Evolutionary conservation across 2,888 invertebrate genomes (phyloP), one percentile per base, ranked within the genome.

Genomic region (Heliconius hortense): DNA sequence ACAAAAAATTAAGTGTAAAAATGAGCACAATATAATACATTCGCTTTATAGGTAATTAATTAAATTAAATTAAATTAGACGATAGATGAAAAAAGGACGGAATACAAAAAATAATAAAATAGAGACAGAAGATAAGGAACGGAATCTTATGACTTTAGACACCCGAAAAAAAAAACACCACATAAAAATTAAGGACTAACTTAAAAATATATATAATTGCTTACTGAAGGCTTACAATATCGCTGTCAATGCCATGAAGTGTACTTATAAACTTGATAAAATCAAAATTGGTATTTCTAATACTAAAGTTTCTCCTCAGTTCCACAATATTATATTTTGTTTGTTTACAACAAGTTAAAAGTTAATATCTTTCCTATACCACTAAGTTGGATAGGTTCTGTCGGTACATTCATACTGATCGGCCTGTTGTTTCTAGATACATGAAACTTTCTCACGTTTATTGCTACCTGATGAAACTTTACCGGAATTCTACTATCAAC

Each of bases 371-470:
- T 4, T 66, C 15, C 66, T 43, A 18, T 24, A 15, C 8, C 31
- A n/a, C 69, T 4, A 56, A 69, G 69, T 69, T 69, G 24, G 69
- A 56, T 69, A 69, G 35, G n/a, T 69, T 56, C 35, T 69, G 56
- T 69, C 69, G 31, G 35, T 69, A 69, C 68, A 53, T 53, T 69
- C 53, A 53, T 31, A 69, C 68, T 31, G 31, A 69, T 69, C 35
- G 35, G 35, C 35, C 86, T 88, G 87, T 84, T 87, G 87, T 87
- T 88, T 85, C 83, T 81, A 86, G 86, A 87, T 87, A 87, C 85
- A 82, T 85, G 83, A 79, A 84, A 87, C 82, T 86, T 87, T 80
- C 77, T 78, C 72, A 75, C 83, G 86, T 83, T 85, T 84, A 85
- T 88, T 86, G 87, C 87, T 86, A 82, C 81, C 81, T 80, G 83